Evolutionary conservation across 2,888 invertebrate species (phyloP).

Genomic region (Ennomos erosarius): DNA sequence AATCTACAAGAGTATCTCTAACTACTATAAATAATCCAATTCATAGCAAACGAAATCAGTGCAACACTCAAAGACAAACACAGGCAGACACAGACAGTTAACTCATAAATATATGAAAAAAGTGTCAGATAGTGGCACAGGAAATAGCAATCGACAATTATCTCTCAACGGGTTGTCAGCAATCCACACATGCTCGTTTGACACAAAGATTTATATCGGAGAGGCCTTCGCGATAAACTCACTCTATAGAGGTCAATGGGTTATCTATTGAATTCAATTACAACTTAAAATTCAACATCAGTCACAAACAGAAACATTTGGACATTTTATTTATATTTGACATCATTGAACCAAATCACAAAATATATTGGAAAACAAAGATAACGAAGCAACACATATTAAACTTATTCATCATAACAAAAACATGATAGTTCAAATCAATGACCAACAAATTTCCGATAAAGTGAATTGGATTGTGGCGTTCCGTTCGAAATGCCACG

Average conservation of each 20-base stretch:
- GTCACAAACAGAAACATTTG: slow-evolving; percentile 26
- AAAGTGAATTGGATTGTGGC: slow-evolving; percentile 50
- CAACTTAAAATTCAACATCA: slow-evolving; percentile 41
- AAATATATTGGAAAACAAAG: not conserved
- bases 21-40: not conserved
- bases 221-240: slow-evolving; percentile 45
- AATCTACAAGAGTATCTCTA: no score
- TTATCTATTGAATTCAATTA: slow-evolving; percentile 48
- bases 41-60: slow-evolving; percentile 11
- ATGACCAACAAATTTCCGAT: slow-evolving; percentile 54
- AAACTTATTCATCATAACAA: slow-evolving; percentile 21
- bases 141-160: slow-evolving; percentile 79
- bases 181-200: slow-evolving; percentile 52
- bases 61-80: slow-evolving; percentile 18
- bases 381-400: not conserved
- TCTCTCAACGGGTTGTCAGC: slow-evolving; percentile 55
- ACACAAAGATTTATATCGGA: slow-evolving; percentile 62
- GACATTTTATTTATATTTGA: slow-evolving; percentile 1
- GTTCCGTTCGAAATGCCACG: slow-evolving; percentile 49
- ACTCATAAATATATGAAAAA: slow-evolving; percentile 59
- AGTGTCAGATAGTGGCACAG: slow-evolving; percentile 71
- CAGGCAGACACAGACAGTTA: slow-evolving; percentile 47
- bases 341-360: slow-evolving; percentile 5
- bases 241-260: slow-evolving; percentile 50
- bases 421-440: slow-evolving; percentile 41